Conservation (phyloP, 2,113 vertebrate species). For the Asarcornis scutulata region DNA sequence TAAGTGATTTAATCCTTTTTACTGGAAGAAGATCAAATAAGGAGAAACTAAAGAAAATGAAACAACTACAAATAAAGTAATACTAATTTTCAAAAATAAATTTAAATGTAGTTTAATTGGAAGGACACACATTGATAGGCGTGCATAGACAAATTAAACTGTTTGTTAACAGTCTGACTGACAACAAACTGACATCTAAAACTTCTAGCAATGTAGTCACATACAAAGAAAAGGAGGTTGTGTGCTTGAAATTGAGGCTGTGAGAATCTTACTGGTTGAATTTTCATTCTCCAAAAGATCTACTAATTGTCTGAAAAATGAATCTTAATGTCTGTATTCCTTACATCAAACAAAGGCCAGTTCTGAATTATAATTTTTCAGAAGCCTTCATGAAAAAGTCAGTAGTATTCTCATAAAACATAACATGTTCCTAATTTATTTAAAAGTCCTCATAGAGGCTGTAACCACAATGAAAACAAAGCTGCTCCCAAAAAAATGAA, state of each 20-base stretch:
- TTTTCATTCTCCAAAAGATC: neutral
- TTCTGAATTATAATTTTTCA: neutral
- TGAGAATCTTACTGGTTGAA: neutral
- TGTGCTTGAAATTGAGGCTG: neutral
- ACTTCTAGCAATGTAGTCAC: neutral
- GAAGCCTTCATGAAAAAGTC: neutral
- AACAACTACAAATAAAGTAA: neutral
- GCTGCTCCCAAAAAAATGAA: neutral
- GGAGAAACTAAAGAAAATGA: neutral
- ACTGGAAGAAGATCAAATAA: neutral
- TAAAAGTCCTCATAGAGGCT: neutral
- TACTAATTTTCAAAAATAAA: neutral
- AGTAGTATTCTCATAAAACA: neutral
- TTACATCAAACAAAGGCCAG: neutral
- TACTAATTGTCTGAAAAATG: neutral
- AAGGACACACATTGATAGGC: neutral
- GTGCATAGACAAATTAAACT: neutral
- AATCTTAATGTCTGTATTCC: neutral
- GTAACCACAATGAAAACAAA: neutral
- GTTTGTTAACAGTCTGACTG: neutral
- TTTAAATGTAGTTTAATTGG: neutral
- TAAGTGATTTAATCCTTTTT: neutral
- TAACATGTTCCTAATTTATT: neutral
- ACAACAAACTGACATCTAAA: neutral
- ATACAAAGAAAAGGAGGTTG: neutral